phyloP scores from a whole-genome alignment of 2,888 invertebrate species.

The Tridacna crocea region DNA sequence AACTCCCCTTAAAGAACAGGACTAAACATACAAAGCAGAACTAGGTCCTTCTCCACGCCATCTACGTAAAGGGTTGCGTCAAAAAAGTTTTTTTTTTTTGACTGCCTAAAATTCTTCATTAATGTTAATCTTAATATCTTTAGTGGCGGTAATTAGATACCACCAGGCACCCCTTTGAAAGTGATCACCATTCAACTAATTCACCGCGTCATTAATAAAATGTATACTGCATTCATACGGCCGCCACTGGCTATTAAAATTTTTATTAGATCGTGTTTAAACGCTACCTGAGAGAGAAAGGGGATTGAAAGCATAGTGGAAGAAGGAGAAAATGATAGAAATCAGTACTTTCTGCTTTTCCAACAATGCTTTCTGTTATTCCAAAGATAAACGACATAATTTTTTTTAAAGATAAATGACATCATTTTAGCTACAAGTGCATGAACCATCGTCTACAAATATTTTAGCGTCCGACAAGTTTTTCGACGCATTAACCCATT shows the following conservation, averaged over 20 bases:
- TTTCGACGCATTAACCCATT: too few relatives aligned
- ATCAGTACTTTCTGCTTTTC: neutral
- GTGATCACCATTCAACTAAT: constrained; percentile 16
- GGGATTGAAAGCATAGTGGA: neutral
- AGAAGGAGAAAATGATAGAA: neutral
- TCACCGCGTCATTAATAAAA: neutral
- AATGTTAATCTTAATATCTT: constrained; percentile 28
- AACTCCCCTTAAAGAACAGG: too few relatives aligned
- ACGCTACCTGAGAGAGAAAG: neutral
- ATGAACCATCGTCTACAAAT: too few relatives aligned
- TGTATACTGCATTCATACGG: too few relatives aligned
- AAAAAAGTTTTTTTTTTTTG: neutral
- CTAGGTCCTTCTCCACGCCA: neutral
- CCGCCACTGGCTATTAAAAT: too few relatives aligned
- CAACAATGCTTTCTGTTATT: neutral
- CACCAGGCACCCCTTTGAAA: constrained; percentile 24
- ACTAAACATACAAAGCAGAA: too few relatives aligned
- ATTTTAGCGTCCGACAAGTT: too few relatives aligned
- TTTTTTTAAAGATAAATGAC: too few relatives aligned
- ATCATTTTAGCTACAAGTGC: too few relatives aligned
- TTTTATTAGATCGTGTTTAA: neutral
- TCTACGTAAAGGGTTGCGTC: neutral
- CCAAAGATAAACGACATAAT: too few relatives aligned
- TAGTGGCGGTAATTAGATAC: constrained; percentile 27
- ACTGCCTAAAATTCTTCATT: constrained; percentile 10